These are phyloP conservation scores for Cyclophora albipunctata DNA, from an alignment of 2,888 invertebrate species.

Conservation along the genomic window DNA sequence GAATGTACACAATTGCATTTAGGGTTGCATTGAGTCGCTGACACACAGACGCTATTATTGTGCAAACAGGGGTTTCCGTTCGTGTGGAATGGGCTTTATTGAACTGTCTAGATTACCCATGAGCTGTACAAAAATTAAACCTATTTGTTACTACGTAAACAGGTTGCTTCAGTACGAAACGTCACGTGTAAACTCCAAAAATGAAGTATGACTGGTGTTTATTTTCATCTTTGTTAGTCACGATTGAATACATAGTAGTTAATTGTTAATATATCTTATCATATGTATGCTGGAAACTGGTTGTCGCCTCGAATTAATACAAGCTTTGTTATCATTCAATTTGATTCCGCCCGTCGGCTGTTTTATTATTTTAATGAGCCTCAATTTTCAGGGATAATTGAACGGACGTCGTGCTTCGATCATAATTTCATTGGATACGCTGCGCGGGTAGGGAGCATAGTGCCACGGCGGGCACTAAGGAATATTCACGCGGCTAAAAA, in stretches of 20 bases:
- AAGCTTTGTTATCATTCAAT: constrained; percentile 73
- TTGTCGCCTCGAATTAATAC: constrained; percentile 61
- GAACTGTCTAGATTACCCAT: constrained; percentile 23
- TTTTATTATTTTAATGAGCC: constrained; percentile 75
- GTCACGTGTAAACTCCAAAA: no score
- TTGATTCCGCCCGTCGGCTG: constrained; percentile 66
- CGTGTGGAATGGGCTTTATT: constrained; percentile 39
- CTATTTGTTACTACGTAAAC: no score
- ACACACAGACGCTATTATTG: constrained; percentile 54
- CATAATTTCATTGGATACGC: constrained; percentile 57
- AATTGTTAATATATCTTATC: constrained; percentile 24
- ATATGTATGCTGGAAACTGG: constrained; percentile 30
- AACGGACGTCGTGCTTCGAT: constrained; percentile 62
- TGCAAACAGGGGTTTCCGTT: constrained; percentile 54
- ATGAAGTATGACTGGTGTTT: no score
- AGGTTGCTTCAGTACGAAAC: no score
- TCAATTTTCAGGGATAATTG: constrained; percentile 72
- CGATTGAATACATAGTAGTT: constrained; percentile 7
- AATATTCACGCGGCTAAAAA: constrained; percentile 1
- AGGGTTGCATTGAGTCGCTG: constrained; percentile 59
- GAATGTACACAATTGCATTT: constrained; percentile 72
- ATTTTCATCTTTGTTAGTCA: constrained; percentile 2
- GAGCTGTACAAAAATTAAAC: no score
- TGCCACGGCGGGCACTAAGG: constrained; percentile 3
- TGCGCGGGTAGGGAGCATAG: constrained; percentile 26